Percentiles rank a stretch among this genome's conserved stretches.
These are phyloP conservation scores for Dasyprocta punctata DNA, from an alignment of 2,113 vertebrate species.

Conservation along the genomic window DNA sequence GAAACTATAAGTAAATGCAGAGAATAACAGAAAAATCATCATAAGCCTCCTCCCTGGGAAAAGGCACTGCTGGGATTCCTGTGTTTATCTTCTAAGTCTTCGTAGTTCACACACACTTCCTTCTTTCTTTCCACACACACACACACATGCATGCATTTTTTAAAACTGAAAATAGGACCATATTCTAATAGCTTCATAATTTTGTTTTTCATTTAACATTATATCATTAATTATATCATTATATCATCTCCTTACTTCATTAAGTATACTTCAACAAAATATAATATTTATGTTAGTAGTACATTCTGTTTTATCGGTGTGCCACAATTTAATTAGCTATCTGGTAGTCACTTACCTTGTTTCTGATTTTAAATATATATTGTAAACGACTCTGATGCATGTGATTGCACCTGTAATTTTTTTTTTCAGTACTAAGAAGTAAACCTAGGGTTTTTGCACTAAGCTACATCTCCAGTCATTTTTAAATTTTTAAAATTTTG, in stretches of 20 bases:
- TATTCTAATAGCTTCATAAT: neutral
- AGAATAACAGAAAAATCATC: neutral
- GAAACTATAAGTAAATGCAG: neutral
- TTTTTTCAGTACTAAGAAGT: neutral
- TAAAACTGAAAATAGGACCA: neutral
- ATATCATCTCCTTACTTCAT: neutral
- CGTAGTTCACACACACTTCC: neutral
- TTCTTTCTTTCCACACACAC: no score
- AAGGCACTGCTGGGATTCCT: neutral
- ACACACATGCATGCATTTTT: neutral
- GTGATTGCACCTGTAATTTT: neutral
- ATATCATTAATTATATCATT: neutral
- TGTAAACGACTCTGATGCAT: neutral
- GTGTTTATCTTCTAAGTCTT: neutral
- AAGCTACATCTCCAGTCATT: neutral
- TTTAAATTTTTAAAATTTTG: neutral
- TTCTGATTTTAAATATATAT: neutral
- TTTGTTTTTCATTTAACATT: neutral
- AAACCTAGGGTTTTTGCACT: neutral
- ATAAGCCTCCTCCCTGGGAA: neutral
- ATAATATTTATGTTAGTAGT: neutral
- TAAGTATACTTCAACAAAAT: neutral
- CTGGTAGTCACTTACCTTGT: neutral
- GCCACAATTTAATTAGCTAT: neutral
- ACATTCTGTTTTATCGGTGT: neutral